Conservation (phyloP, 2,113 vertebrate species). For the Vidua chalybeata region DNA sequence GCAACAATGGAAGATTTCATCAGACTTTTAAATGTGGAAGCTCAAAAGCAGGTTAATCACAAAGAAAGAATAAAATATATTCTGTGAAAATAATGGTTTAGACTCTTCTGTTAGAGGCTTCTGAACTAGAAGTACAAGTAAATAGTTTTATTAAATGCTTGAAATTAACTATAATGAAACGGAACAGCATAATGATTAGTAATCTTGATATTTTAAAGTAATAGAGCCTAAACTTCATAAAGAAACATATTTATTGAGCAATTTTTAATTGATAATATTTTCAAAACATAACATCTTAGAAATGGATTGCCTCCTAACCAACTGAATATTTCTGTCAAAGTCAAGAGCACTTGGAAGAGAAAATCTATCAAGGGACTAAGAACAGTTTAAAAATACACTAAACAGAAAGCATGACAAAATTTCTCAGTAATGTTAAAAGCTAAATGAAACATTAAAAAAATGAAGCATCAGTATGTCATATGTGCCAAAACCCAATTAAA, state of each 20-base stretch:
- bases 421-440: not conserved
- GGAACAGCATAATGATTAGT: conserved; percentile 48
- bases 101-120: not conserved
- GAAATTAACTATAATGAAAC: conserved; percentile 63
- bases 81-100: conserved; percentile 34
- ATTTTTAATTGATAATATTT: conserved; percentile 40
- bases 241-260: not conserved
- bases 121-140: conserved; percentile 9
- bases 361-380: conserved; percentile 35
- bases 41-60: not conserved
- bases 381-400: conserved; percentile 39
- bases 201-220: conserved; percentile 35
- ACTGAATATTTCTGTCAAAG: conserved; percentile 22
- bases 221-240: conserved; percentile 42
- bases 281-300: not conserved
- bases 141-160: conserved; percentile 35
- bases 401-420: conserved; percentile 13
- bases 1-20: not conserved
- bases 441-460: not conserved
- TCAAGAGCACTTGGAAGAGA: conserved; percentile 7
- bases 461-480: not conserved
- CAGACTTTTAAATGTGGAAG: conserved; percentile 31
- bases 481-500: not conserved
- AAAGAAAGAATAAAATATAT: conserved; percentile 17
- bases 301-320: conserved; percentile 34